Evolutionary conservation across 2,888 invertebrate species (phyloP).

Genomic region (Noctua fimbriata): DNA sequence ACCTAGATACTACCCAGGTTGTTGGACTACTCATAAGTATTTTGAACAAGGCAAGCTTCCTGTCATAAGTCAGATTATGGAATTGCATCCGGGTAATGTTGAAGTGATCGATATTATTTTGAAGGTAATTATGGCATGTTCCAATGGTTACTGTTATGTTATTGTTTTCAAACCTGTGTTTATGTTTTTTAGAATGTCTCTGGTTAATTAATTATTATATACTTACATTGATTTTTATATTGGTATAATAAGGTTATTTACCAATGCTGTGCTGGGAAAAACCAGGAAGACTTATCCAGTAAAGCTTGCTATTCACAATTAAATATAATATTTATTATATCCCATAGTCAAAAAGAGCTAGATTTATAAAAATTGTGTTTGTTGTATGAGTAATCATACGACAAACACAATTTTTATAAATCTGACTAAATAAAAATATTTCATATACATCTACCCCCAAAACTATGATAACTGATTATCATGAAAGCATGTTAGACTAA

Average conservation of each 20-base stretch:
- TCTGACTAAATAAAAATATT: background rate
- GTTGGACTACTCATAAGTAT: constrained; percentile 88
- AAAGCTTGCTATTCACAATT: background rate
- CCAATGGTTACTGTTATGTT: constrained; percentile 14
- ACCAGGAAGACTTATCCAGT: background rate
- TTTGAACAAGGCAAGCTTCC: constrained; percentile 84
- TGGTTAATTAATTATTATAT: background rate
- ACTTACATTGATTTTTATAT: background rate
- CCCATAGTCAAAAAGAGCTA: background rate
- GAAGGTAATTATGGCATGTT: constrained; percentile 73
- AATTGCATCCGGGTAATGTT: constrained; percentile 69
- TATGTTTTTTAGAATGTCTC: background rate
- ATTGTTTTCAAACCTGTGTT: background rate
- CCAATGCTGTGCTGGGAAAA: background rate
- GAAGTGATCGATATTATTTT: constrained; percentile 81
- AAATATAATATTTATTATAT: background rate
- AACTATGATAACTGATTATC: background rate
- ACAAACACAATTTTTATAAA: background rate
- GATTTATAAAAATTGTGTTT: too few species aligned
- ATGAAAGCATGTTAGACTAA: background rate
- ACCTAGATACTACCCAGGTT: constrained; percentile 90
- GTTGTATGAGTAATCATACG: too few species aligned
- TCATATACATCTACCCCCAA: background rate
- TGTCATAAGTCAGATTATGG: constrained; percentile 78
- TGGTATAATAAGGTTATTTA: background rate